Evolutionary conservation across 2,888 invertebrate species (phyloP), one percentile per base, ranked within the genome.

Genomic region (Sesamia inferens): DNA sequence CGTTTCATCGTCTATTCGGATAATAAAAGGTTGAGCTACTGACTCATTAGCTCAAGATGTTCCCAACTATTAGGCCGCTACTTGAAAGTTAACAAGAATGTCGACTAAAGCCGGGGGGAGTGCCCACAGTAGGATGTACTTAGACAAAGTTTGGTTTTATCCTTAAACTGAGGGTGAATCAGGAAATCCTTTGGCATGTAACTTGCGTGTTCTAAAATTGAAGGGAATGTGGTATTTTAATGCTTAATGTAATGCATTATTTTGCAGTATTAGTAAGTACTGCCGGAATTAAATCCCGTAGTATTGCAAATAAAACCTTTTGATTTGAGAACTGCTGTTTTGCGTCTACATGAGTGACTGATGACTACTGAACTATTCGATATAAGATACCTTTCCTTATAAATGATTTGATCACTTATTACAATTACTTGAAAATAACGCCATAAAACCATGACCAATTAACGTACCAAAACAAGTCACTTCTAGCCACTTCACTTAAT

Each of bases 1-100:
- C 75, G 82, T 82, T 78, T 76, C 72, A 75, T 76, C 77, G 55
- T 78, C 58, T 70, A 77, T 74, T 69, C 61, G 66, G 63, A 86
- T 87, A 88, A 87, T 89, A 89, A 87, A 89, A 89, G 88, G 84
- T 82, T 71, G 83, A 85, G 83, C 85, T 76, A 75, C 79, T 75
- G 85, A 74, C 88, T 89, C 89, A 90, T 90, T 90, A 90, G 87
- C 89, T 87, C 85, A 86, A 88, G 89, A 90, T 88, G 89, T 87
- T 88, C 79, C 85, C 81, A 82, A 90, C 89, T 89, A 88, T 88
- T 68, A 84, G 82, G 85, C 80, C 76, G 62, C 72, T 85, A 85
- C 83, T 86, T 72, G 75, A 84, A 88, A 84, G 87, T 88, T 84
- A 79, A 79, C 84, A 87, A 85, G 86, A 85, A 88, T 87, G 88